Evolutionary conservation across 1,140 invertebrate genomes (phyloP).

Genomic region (Drosophila kepulauana): DNA sequence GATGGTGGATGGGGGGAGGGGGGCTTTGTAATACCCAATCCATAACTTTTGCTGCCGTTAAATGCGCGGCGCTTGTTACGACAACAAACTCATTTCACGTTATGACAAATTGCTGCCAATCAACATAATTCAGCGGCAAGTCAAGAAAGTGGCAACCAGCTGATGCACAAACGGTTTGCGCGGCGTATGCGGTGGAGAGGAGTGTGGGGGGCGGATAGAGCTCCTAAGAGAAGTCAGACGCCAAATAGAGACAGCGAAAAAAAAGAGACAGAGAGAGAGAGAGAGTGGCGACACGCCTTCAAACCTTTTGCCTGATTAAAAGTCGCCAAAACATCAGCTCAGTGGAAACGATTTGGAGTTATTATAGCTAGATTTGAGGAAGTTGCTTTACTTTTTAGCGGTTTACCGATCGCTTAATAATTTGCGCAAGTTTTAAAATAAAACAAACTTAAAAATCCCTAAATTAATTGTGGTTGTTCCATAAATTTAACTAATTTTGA

Average conservation of each 20-base stretch:
- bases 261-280: slow-evolving; percentile 30
- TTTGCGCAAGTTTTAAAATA: too few relatives aligned
- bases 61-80: slow-evolving; percentile 76
- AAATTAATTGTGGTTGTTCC: too few relatives aligned
- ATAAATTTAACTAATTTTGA: too few relatives aligned
- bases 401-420: too few relatives aligned
- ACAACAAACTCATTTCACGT: slow-evolving; percentile 81
- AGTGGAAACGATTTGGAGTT: neutral
- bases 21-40: neutral
- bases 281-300: slow-evolving; percentile 42
- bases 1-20: neutral
- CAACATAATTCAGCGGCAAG: slow-evolving; percentile 76
- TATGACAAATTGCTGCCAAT: slow-evolving; percentile 83
- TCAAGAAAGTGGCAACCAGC: slow-evolving; percentile 46
- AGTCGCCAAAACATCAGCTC: neutral
- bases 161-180: slow-evolving; percentile 3
- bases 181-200: neutral
- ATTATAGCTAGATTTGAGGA: neutral
- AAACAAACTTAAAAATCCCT: too few relatives aligned
- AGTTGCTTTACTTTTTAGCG: too few relatives aligned
- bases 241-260: slow-evolving; percentile 14
- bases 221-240: neutral
- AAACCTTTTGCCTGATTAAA: slow-evolving; percentile 46
- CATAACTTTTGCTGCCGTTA: slow-evolving; percentile 43
- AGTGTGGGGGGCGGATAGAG: neutral